A percentile compares a stretch with the other conserved stretches of the same genome.
phyloP scores from a whole-genome alignment of 2,888 invertebrate genomes.

The Xanthorhoe spadicearia region DNA sequence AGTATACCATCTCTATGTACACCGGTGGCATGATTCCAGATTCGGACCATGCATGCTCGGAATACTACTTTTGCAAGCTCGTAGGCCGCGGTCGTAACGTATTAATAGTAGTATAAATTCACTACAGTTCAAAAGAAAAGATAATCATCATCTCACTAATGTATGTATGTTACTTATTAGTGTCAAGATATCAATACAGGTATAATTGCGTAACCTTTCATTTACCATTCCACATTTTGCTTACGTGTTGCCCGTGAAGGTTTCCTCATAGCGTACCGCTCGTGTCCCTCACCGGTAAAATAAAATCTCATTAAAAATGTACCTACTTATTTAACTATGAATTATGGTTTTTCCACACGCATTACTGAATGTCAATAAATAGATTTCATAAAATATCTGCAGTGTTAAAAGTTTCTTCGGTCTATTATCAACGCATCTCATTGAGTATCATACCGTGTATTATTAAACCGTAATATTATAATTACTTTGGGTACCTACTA shows the following conservation, averaged over 20 bases:
- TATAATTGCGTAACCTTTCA: conserved; percentile 83
- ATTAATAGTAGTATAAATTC: conserved; percentile 5
- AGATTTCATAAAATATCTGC: conserved; percentile 1
- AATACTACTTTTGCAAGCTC: conserved; percentile 42
- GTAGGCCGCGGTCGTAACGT: conserved; percentile 38
- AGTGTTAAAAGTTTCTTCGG: not conserved
- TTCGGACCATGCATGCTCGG: conserved; percentile 57
- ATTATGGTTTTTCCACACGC: not conserved
- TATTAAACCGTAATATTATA: conserved; percentile 30
- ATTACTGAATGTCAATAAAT: conserved; percentile 5
- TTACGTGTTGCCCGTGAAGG: conserved; percentile 83
- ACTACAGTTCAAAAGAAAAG: conserved; percentile 13
- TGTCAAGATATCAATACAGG: conserved; percentile 62
- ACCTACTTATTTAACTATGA: conserved; percentile 2
- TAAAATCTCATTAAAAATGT: conserved; percentile 41
- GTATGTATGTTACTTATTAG: conserved; percentile 25
- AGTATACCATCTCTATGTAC: conserved; percentile 59
- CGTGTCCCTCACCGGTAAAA: conserved; percentile 71
- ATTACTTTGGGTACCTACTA: conserved; percentile 44
- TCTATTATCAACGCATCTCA: conserved; percentile 17
- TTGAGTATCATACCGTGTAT: conserved; percentile 9
- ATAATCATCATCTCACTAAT: conserved; percentile 3
- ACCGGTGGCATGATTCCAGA: conserved; percentile 70
- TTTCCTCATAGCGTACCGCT: conserved; percentile 68
- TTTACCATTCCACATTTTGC: conserved; percentile 79